Conservation (phyloP, 30 jellyfish, hydroid and myxozoan genomes). For the Aurelia aurita region DNA sequence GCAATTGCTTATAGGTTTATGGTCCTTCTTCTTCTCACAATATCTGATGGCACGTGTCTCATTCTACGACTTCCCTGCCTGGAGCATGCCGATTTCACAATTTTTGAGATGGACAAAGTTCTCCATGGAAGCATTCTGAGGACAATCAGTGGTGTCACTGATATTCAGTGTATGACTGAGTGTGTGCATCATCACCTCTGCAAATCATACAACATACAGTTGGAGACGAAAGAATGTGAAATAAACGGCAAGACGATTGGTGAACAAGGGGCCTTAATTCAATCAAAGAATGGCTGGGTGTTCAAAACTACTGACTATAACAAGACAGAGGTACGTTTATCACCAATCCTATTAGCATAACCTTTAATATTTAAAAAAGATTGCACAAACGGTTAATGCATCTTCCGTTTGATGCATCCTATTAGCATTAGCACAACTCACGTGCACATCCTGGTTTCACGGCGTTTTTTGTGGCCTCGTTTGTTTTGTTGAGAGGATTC, state of each 20-base stretch:
- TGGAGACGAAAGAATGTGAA: background rate
- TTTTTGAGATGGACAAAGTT: background rate
- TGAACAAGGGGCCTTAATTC: background rate
- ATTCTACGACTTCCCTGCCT: conserved; percentile 9
- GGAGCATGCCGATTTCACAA: conserved; percentile 16
- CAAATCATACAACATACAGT: conserved; percentile 19
- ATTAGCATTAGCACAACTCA: too few species aligned
- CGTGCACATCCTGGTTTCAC: too few species aligned
- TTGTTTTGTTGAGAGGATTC: too few species aligned
- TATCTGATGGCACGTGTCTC: background rate
- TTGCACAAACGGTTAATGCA: too few species aligned
- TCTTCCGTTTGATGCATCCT: too few species aligned
- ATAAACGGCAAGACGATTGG: conserved; percentile 1
- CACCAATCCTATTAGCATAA: too few species aligned
- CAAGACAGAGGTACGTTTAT: background rate
- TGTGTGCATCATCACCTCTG: background rate
- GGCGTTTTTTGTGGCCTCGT: too few species aligned
- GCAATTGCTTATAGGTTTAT: too few species aligned
- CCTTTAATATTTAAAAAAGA: background rate
- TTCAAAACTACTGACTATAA: background rate
- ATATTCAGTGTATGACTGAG: background rate
- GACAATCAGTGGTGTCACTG: background rate
- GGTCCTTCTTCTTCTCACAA: too few species aligned
- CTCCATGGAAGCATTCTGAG: background rate
- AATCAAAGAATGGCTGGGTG: background rate